Conservation (phyloP, 2,797 vertebrate genomes). For the Anas bernieri region DNA sequence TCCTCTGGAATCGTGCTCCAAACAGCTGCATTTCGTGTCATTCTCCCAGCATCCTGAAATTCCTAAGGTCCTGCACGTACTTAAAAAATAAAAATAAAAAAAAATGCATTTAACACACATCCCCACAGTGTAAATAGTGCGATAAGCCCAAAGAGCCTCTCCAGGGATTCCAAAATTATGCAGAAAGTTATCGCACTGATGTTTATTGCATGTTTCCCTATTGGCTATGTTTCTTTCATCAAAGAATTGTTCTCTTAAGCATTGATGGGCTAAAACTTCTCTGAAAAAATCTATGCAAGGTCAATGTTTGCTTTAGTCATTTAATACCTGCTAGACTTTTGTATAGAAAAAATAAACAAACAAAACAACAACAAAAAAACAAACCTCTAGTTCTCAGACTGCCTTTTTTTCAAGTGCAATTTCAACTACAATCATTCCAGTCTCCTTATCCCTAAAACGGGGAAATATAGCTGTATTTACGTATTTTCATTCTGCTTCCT, state of each 20-base stretch:
- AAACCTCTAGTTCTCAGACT: background rate
- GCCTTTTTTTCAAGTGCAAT: background rate
- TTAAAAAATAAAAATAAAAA: background rate
- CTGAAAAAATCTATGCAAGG: background rate
- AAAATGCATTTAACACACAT: background rate
- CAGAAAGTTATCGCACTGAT: background rate
- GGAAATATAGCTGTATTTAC: background rate
- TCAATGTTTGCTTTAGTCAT: background rate
- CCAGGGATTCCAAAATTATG: background rate
- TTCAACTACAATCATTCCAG: background rate
- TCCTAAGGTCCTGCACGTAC: background rate
- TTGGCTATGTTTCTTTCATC: background rate
- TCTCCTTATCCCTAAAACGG: background rate
- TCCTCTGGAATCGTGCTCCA: background rate
- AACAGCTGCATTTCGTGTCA: background rate
- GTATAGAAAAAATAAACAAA: background rate
- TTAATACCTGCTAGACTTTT: background rate
- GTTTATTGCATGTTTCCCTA: background rate
- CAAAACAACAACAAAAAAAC: too few species aligned
- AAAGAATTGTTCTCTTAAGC: background rate
- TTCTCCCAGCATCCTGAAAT: background rate
- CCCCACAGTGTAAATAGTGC: background rate
- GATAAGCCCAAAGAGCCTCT: background rate
- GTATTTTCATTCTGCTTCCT: background rate
- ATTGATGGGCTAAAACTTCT: background rate